These are phyloP conservation scores for Gorsachius magnificus DNA, from an alignment of 2,797 vertebrate species.

Conservation along the genomic window DNA sequence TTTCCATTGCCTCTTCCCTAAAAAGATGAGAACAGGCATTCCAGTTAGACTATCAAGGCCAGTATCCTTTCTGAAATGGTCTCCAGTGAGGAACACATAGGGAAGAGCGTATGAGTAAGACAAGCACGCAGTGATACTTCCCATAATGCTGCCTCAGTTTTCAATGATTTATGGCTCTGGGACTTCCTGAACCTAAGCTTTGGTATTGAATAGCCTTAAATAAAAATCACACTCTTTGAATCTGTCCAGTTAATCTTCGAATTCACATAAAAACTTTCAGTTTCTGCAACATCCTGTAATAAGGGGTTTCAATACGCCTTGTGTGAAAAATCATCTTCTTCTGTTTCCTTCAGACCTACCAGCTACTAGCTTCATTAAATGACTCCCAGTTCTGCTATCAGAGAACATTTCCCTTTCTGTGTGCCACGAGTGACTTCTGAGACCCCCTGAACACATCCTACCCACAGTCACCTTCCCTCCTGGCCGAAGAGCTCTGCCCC, in stretches of 20 bases:
- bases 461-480: not conserved
- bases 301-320: not conserved
- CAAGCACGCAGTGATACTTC: not conserved
- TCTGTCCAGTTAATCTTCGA: not conserved
- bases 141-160: not conserved
- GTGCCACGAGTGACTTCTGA: not conserved
- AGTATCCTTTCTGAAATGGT: not conserved
- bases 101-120: not conserved
- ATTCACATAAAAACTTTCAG: not conserved
- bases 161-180: not conserved
- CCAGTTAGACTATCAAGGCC: not conserved
- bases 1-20: not conserved
- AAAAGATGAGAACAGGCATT: not conserved
- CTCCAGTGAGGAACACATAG: not conserved
- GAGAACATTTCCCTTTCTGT: not conserved
- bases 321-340: not conserved
- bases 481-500: not conserved
- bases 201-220: not conserved
- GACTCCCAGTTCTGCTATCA: not conserved
- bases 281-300: not conserved
- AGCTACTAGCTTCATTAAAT: not conserved
- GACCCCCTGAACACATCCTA: not conserved
- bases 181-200: not conserved
- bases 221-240: not conserved
- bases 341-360: not conserved